Percentiles rank a stretch among this genome's conserved stretches.
These are phyloP conservation scores for Crambe crambe DNA, from an alignment of 37 sponge, comb jelly and placozoan genomes.

Conservation along the genomic window DNA sequence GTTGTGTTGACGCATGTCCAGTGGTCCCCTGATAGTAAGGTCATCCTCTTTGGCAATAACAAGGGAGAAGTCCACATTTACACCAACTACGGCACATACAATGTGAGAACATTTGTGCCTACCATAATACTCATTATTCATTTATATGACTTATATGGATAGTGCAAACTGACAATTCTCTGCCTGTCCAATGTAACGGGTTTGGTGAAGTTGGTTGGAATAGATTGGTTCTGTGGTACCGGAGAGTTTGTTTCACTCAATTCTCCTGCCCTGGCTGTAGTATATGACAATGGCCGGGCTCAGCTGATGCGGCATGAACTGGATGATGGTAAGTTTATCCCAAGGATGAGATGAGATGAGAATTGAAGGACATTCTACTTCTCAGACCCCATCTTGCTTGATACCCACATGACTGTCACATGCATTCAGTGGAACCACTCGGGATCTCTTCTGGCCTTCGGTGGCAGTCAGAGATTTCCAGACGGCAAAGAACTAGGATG, in stretches of 20 bases:
- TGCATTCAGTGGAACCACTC: slow-evolving; percentile 71
- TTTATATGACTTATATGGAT: neutral
- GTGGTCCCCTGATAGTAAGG: slow-evolving; percentile 94
- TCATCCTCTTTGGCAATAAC: slow-evolving; percentile 85
- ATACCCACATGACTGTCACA: slow-evolving; percentile 56
- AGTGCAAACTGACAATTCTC: slow-evolving; percentile 45
- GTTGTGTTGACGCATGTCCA: slow-evolving; percentile 63
- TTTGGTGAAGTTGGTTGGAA: slow-evolving; percentile 54
- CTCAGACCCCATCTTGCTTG: slow-evolving; percentile 73
- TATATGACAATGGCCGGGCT: slow-evolving; percentile 80
- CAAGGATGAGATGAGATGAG: neutral
- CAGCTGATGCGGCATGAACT: slow-evolving; percentile 89
- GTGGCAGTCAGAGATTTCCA: slow-evolving; percentile 53
- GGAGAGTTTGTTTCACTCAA: slow-evolving; percentile 67
- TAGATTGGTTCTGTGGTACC: slow-evolving; percentile 81
- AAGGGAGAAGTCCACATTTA: slow-evolving; percentile 85
- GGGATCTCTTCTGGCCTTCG: slow-evolving; percentile 85
- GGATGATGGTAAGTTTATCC: slow-evolving; percentile 54
- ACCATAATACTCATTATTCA: neutral
- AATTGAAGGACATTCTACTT: neutral
- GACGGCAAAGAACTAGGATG: slow-evolving; percentile 73
- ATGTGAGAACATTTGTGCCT: slow-evolving; percentile 41
- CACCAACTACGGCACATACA: slow-evolving; percentile 73
- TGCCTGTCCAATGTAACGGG: slow-evolving; percentile 65
- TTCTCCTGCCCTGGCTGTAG: slow-evolving; percentile 79